A percentile compares a stretch with the other conserved stretches of the same genome.
Evolutionary conservation across 2,888 invertebrate species (phyloP).

Genomic region (Drosophila mimetica): DNA sequence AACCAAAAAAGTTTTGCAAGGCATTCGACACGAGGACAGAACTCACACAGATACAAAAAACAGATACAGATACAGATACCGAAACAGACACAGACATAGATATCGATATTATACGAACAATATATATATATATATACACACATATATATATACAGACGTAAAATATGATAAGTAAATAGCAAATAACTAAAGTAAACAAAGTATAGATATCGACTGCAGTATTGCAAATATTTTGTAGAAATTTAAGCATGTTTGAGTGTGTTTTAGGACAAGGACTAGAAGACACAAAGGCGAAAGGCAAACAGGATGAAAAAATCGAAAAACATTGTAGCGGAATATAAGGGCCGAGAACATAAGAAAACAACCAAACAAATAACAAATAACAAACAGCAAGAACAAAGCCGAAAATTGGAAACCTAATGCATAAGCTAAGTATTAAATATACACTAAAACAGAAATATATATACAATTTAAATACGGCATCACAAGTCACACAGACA

Average conservation of each 20-base stretch:
- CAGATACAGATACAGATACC: conserved; percentile 28
- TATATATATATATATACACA: conserved; percentile 29
- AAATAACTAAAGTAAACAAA: conserved; percentile 69
- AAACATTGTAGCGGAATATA: conserved; percentile 52
- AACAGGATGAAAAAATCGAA: conserved; percentile 50
- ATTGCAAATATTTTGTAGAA: conserved; percentile 84
- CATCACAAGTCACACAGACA: conserved; percentile 48
- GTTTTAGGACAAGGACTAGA: conserved; percentile 60
- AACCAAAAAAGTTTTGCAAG: conserved; percentile 49
- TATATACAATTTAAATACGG: conserved; percentile 49
- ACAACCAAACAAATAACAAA: conserved; percentile 36
- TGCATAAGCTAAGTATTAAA: conserved; percentile 68
- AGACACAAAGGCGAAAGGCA: conserved; percentile 38
- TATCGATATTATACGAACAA: conserved; percentile 42
- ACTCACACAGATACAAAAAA: conserved; percentile 20
- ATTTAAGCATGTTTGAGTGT: conserved; percentile 81
- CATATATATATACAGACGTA: conserved; percentile 50
- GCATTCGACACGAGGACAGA: conserved; percentile 50
- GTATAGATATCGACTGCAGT: conserved; percentile 82
- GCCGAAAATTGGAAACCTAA: conserved; percentile 52
- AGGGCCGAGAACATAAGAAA: conserved; percentile 43
- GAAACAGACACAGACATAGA: conserved; percentile 33
- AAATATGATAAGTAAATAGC: conserved; percentile 69
- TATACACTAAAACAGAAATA: conserved; percentile 50
- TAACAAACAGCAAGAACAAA: conserved; percentile 29